Percentiles rank a stretch among this genome's conserved stretches.
Evolutionary conservation across 2,113 vertebrate species (phyloP).

Genomic region (Epinephelus moara): DNA sequence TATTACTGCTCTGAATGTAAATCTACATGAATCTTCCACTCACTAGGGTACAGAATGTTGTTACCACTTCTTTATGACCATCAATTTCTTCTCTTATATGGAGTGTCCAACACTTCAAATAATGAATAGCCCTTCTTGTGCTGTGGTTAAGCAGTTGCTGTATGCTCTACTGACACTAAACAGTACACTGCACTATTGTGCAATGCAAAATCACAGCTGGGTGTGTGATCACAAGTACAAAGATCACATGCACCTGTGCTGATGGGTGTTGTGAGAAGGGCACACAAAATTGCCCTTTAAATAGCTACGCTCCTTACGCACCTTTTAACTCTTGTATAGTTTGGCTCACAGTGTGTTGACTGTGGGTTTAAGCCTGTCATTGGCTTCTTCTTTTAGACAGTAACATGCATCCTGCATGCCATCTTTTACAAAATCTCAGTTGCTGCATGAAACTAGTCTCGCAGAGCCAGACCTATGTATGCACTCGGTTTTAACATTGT

Average conservation of each 20-base stretch:
- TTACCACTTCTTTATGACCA: conserved; percentile 4
- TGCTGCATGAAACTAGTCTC: no score
- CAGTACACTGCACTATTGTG: neutral
- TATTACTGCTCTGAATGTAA: conserved; percentile 11
- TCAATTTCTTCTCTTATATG: conserved; percentile 1
- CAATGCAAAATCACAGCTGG: neutral
- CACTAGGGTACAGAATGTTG: neutral
- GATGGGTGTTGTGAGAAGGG: neutral
- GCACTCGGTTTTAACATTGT: no score
- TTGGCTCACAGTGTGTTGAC: no score
- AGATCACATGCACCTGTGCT: neutral
- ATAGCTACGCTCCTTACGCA: neutral
- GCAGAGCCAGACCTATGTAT: no score
- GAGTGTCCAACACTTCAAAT: conserved; percentile 5
- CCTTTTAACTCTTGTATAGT: neutral
- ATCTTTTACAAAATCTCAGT: no score
- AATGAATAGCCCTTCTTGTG: conserved; percentile 4
- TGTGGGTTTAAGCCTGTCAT: no score
- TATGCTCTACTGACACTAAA: neutral
- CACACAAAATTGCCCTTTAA: neutral
- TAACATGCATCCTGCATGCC: no score
- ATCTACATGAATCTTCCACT: conserved; percentile 8
- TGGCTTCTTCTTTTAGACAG: no score
- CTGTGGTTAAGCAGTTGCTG: neutral
- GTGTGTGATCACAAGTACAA: neutral